Percentiles rank a stretch among this genome's conserved stretches.
Evolutionary conservation across 2,113 vertebrate species (phyloP).

Genomic region (Alectura lathami): DNA sequence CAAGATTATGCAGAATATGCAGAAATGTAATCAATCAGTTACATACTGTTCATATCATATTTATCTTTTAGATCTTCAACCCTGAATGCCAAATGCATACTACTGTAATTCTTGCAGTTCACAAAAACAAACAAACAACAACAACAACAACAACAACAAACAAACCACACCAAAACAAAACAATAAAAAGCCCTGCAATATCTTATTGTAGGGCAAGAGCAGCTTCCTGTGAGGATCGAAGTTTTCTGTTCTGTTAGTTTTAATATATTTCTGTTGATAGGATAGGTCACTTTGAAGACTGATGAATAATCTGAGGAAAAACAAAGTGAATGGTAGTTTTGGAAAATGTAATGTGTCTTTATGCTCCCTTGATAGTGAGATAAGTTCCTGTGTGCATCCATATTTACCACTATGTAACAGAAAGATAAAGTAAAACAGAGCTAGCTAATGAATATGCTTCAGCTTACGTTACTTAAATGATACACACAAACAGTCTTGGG

Average conservation of each 20-base stretch:
- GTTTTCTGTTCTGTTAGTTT: not conserved
- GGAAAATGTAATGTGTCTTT: not conserved
- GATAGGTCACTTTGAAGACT: not conserved
- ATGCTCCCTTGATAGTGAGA: not conserved
- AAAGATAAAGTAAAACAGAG: not conserved
- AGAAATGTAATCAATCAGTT: not conserved
- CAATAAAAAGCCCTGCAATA: not conserved
- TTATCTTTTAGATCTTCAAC: constrained; percentile 17
- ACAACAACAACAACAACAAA: too few species aligned
- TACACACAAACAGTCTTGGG: not conserved
- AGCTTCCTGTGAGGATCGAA: not conserved
- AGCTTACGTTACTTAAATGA: not conserved
- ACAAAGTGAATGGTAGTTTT: not conserved
- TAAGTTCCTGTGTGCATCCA: not conserved
- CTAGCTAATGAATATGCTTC: not conserved
- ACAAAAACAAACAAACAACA: not conserved
- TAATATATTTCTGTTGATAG: not conserved
- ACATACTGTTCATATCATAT: not conserved
- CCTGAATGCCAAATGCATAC: not conserved
- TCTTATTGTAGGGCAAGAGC: not conserved
- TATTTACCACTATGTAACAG: not conserved
- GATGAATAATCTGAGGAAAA: not conserved
- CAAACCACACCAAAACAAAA: not conserved
- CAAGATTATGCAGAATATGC: not conserved
- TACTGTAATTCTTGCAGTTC: not conserved